Conservation (phyloP, 2,797 vertebrate species). For the Argya squamiceps region DNA sequence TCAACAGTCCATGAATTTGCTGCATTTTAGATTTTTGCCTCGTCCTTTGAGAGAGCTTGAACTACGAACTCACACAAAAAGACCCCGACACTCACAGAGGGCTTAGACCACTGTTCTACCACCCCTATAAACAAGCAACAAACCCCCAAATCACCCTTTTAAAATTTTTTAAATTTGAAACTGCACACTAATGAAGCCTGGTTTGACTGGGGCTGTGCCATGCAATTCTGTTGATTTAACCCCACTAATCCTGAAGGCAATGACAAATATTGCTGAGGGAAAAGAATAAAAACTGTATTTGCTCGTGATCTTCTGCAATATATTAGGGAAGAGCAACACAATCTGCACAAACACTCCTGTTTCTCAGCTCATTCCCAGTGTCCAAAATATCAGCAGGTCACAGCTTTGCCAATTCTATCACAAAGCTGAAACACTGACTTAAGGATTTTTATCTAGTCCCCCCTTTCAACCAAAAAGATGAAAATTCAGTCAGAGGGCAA, state of each 20-base stretch:
- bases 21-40: background rate
- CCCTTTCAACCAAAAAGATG: background rate
- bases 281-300: background rate
- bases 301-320: background rate
- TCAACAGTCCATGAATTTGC: background rate
- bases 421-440: background rate
- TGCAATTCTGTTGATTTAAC: background rate
- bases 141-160: background rate
- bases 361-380: background rate
- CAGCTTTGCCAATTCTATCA: background rate
- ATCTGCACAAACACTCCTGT: background rate
- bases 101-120: background rate
- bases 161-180: background rate
- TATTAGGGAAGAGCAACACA: background rate
- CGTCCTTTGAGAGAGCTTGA: background rate
- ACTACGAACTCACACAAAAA: background rate
- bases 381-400: background rate
- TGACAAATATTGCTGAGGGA: background rate
- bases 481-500: background rate
- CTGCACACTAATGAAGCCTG: background rate
- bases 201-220: background rate
- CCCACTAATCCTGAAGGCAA: fast-evolving
- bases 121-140: background rate
- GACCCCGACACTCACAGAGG: background rate
- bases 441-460: background rate